Evolutionary conservation across 2,797 vertebrate genomes (phyloP), one percentile per base, ranked within the genome.

Genomic region (Coluber constrictor): DNA sequence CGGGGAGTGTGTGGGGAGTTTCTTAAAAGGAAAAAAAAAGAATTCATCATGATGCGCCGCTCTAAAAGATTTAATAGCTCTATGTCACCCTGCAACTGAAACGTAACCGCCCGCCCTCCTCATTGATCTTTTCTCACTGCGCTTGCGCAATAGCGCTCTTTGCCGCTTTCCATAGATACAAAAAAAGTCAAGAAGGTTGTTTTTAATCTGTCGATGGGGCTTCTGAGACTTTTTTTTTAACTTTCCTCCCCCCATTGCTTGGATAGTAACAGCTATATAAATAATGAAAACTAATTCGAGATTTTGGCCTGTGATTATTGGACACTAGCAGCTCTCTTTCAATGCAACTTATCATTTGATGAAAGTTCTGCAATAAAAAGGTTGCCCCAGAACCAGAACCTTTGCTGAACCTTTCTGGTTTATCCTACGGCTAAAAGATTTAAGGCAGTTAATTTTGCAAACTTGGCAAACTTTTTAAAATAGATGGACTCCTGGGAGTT

Each of bases 51-150:
- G 9, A 43, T 79, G 18, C 18, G 37, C 18, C 74, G 9, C 9
- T 79, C 74, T 43, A 11, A 0, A 0, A 3, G 1, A 51, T 51
- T 37, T 18, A 43, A 79, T 43, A 79, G 37, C 37, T 79, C 37
- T 79, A 25, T 25, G 37, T 10, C 16, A 74, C 32, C 16, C 15
- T 1, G 3, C 37, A 4, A 51, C 37, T 79, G 20, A 20, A 43
- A 79, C 1, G 1, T 1, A 23, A 4, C 20, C 8, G 1, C 16
- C 16, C 3, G 1, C 51, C 51, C 7, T 4, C 70, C 18, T 79
- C 8, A 18, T n/a, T 1, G 5, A 37, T 8, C 3, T 16, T 79
- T 43, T 37, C 70, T 43, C 3, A 23, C 18, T 79, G 74, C 74
- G 74, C 74, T 43, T 79, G 37, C 74, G 74, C 37, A 79, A 2